phyloP scores from a whole-genome alignment of 1,140 invertebrate genomes.

The Lasioglossum baleicum region DNA sequence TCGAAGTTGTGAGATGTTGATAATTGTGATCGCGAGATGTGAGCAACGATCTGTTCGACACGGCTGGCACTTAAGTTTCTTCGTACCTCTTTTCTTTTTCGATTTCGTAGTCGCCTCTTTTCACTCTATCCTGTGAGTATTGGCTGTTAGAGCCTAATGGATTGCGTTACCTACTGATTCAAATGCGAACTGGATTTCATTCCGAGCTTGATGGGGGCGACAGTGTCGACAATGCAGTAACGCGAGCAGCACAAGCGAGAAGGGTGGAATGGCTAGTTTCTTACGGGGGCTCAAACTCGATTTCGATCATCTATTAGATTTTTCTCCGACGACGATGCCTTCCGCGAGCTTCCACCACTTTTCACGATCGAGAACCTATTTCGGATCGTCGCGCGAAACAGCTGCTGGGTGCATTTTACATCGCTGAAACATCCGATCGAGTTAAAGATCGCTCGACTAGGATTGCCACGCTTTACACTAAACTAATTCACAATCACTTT shows the following conservation, averaged over 20 bases:
- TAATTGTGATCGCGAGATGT: no score
- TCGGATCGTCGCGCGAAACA: constrained; percentile 44
- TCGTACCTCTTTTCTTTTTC: constrained; percentile 47
- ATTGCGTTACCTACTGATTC: constrained; percentile 79
- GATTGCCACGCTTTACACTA: background rate
- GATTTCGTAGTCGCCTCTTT: constrained; percentile 56
- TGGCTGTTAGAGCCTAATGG: constrained; percentile 79
- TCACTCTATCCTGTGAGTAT: constrained; percentile 66
- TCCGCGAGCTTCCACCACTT: constrained; percentile 50
- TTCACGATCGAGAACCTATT: constrained; percentile 54
- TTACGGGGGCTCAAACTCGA: constrained; percentile 74
- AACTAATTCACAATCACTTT: background rate
- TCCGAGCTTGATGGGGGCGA: constrained; percentile 65
- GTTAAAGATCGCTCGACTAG: constrained; percentile 25
- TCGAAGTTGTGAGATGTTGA: no score
- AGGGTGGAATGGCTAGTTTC: constrained; percentile 66
- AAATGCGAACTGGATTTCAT: constrained; percentile 79
- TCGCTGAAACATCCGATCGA: constrained; percentile 9
- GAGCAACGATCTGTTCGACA: constrained; percentile 46
- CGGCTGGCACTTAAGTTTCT: constrained; percentile 25
- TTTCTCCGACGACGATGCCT: constrained; percentile 66
- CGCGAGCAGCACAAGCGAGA: constrained; percentile 57
- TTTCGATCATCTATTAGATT: constrained; percentile 77
- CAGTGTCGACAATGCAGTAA: constrained; percentile 62
- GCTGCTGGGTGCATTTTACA: constrained; percentile 31